Evolutionary conservation across 2,113 vertebrate species (phyloP).

Genomic region (Scalopus aquaticus): DNA sequence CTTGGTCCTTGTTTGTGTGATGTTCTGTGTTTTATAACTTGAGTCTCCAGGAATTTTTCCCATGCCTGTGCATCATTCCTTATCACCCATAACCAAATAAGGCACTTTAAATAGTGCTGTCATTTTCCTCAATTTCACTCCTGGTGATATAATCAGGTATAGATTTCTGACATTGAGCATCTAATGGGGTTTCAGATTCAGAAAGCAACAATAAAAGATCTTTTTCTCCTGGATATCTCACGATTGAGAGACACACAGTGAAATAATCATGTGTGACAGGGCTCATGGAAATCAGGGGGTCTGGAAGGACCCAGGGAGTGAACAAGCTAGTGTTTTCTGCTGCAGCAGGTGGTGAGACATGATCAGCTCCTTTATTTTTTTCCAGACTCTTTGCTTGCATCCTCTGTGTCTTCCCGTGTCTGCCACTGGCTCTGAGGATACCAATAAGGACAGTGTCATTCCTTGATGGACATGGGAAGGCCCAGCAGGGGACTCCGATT

Average conservation of each 20-base stretch:
- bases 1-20: conserved; percentile 65
- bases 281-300: not conserved
- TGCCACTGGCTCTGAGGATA: not conserved
- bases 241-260: not conserved
- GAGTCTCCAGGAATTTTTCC: conserved; percentile 70
- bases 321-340: not conserved
- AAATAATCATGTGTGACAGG: not conserved
- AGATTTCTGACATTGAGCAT: conserved; percentile 86
- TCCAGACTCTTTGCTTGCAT: not conserved
- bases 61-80: conserved; percentile 62
- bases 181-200: conserved; percentile 82
- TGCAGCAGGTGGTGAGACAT: too few relatives aligned
- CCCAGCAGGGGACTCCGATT: not conserved
- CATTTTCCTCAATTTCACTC: conserved; percentile 86
- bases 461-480: accelerated
- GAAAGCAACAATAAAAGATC: conserved; percentile 47
- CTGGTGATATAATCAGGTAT: conserved; percentile 90
- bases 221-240: not conserved
- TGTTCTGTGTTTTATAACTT: conserved; percentile 74
- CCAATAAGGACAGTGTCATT: not conserved
- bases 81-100: conserved; percentile 82
- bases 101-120: conserved; percentile 85
- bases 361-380: not conserved
- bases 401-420: not conserved
- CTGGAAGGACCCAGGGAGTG: not conserved